A percentile compares a stretch with the other conserved stretches of the same genome.
These are phyloP conservation scores for Suncus etruscus DNA, from an alignment of 2,113 vertebrate genomes.

Conservation along the genomic window DNA sequence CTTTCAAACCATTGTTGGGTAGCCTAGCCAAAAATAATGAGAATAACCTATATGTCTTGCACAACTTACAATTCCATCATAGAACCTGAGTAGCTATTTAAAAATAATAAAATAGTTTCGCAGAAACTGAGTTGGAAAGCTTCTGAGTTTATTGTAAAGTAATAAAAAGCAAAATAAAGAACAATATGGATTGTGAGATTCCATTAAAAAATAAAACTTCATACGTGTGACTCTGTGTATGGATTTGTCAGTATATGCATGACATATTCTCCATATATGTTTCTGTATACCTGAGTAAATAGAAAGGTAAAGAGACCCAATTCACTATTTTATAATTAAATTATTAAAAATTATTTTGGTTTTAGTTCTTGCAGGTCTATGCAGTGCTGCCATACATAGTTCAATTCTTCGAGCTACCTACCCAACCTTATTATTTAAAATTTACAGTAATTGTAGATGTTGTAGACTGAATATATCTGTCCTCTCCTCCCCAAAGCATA, in stretches of 20 bases:
- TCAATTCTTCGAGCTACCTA: too few relatives aligned
- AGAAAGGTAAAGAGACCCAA: neutral
- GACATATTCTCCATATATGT: neutral
- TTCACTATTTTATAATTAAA: too few relatives aligned
- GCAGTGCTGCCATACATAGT: too few relatives aligned
- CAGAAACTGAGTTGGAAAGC: conserved; percentile 34
- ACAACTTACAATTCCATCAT: neutral
- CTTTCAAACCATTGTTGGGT: conserved; percentile 45
- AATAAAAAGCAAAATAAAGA: conserved; percentile 10
- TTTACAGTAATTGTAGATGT: neutral
- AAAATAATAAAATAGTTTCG: conserved; percentile 10
- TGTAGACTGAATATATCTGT: neutral
- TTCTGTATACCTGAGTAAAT: neutral
- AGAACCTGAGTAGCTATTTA: conserved; percentile 24
- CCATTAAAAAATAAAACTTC: neutral
- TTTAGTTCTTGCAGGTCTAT: too few relatives aligned
- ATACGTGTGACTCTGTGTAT: neutral
- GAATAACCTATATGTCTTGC: conserved; percentile 5
- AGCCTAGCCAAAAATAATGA: conserved; percentile 35
- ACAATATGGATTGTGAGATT: neutral
- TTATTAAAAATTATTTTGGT: too few relatives aligned
- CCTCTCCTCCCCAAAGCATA: neutral
- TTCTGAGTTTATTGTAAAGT: neutral
- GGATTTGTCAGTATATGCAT: neutral
- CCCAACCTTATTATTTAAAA: neutral